A percentile compares a stretch with the other conserved stretches of the same genome.
These are phyloP conservation scores for Acanthococcus lagerstroemiae DNA, from an alignment of 2,888 invertebrate genomes.

Conservation along the genomic window DNA sequence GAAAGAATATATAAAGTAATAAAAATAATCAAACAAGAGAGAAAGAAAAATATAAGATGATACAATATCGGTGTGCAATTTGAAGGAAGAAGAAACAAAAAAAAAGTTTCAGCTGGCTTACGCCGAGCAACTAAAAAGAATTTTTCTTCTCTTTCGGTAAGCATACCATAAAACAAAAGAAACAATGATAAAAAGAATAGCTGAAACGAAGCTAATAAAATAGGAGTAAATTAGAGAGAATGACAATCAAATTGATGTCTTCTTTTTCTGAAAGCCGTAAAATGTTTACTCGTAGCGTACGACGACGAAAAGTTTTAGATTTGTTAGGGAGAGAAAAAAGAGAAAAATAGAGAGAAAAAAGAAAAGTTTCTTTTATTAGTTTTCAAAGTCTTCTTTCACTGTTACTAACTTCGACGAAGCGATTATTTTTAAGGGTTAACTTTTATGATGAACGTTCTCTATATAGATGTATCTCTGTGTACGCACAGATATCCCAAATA, in stretches of 20 bases:
- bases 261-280: slow-evolving; percentile 25
- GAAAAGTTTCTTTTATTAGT: slow-evolving; percentile 28
- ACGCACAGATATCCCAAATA: too few relatives aligned
- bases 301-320: slow-evolving; percentile 22
- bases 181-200: slow-evolving; percentile 20
- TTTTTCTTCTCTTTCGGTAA: not conserved
- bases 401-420: not conserved
- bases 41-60: too few relatives aligned
- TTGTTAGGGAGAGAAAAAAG: not conserved
- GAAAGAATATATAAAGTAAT: too few relatives aligned
- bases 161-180: slow-evolving; percentile 15
- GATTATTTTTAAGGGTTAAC: not conserved
- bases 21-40: too few relatives aligned
- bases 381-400: slow-evolving; percentile 9
- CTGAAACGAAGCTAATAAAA: slow-evolving; percentile 30
- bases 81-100: too few relatives aligned
- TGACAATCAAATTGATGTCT: slow-evolving; percentile 30
- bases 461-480: too few relatives aligned
- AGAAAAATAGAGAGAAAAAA: not conserved
- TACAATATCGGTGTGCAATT: too few relatives aligned
- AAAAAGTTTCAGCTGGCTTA: too few relatives aligned
- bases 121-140: too few relatives aligned
- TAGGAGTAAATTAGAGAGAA: slow-evolving; percentile 31
- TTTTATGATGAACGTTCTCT: not conserved
- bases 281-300: slow-evolving; percentile 18